Percentiles rank a stretch among this genome's conserved stretches.
These are phyloP conservation scores for Drosophila bifasciata DNA, from an alignment of 1,140 invertebrate genomes.

Conservation along the genomic window DNA sequence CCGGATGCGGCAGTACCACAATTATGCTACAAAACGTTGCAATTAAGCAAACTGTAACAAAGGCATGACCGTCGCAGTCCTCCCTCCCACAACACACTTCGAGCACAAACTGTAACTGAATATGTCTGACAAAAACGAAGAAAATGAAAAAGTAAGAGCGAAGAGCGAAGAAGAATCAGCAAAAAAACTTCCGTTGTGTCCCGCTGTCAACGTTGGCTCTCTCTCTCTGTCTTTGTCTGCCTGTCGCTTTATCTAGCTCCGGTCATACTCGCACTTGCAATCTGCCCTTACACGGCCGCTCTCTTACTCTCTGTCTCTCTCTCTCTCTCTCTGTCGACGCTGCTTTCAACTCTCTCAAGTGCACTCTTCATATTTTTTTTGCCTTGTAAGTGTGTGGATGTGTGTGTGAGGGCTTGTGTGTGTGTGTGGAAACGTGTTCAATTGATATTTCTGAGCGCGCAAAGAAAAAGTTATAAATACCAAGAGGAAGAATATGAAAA, in stretches of 20 bases:
- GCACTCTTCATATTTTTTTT: slow-evolving; percentile 61
- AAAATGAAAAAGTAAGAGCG: neutral
- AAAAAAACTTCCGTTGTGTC: slow-evolving; percentile 1
- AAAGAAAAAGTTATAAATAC: slow-evolving; percentile 80
- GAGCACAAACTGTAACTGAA: neutral
- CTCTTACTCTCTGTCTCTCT: neutral
- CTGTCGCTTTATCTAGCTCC: no score
- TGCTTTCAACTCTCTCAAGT: slow-evolving; percentile 46
- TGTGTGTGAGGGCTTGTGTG: slow-evolving; percentile 47
- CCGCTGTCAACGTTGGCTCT: slow-evolving; percentile 14
- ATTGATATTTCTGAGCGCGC: slow-evolving; percentile 82
- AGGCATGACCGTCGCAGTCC: slow-evolving; percentile 37
- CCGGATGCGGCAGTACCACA: slow-evolving; percentile 58
- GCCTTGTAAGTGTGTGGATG: neutral
- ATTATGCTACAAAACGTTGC: slow-evolving; percentile 80
- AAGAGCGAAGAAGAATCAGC: neutral
- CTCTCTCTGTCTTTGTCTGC: no score
- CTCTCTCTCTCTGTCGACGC: neutral
- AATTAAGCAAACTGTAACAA: slow-evolving; percentile 79
- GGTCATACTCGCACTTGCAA: no score
- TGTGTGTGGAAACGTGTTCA: slow-evolving; percentile 79
- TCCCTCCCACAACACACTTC: neutral
- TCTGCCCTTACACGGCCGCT: neutral
- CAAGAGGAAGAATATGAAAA: slow-evolving; percentile 45
- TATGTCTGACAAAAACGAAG: neutral